Percentiles rank a stretch among this genome's conserved stretches.
phyloP scores from a whole-genome alignment of 1,140 invertebrate genomes.

The Pogonomyrmex barbatus region DNA sequence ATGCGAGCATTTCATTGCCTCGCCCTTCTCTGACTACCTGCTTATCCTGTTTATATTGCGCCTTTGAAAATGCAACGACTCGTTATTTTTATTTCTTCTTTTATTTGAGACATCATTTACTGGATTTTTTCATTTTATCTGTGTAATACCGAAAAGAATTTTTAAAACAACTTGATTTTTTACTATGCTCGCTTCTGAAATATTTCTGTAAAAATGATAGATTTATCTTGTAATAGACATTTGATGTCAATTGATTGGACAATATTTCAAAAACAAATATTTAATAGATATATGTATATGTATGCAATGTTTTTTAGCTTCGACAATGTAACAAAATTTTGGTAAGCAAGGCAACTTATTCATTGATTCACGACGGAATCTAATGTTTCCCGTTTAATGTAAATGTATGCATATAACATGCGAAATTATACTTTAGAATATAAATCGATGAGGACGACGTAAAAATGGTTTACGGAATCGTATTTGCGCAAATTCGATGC shows the following conservation, averaged over 20 bases:
- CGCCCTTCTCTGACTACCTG: constrained; percentile 17
- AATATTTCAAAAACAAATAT: not conserved
- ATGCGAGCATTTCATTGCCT: constrained; percentile 10
- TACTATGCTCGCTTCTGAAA: not conserved
- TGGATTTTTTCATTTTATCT: not conserved
- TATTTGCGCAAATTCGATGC: not conserved
- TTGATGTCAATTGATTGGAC: not conserved
- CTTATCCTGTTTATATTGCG: constrained; percentile 50
- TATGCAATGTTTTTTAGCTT: not conserved
- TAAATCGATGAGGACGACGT: not conserved
- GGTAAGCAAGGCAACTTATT: constrained; percentile 6
- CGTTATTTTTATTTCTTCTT: constrained; percentile 30
- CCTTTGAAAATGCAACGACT: not conserved
- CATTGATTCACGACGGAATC: not conserved
- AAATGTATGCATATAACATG: constrained; percentile 12
- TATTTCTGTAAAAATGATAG: not conserved
- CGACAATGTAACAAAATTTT: not conserved
- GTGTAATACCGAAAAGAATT: not conserved
- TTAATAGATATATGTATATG: not conserved
- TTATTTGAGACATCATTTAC: not conserved
- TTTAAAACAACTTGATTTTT: constrained; percentile 7
- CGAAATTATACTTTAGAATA: not conserved
- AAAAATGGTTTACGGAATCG: not conserved
- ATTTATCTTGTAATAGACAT: not conserved
- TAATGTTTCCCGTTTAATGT: not conserved